Evolutionary conservation across 2,113 vertebrate genomes (phyloP).

Genomic region (Epinephelus moara): DNA sequence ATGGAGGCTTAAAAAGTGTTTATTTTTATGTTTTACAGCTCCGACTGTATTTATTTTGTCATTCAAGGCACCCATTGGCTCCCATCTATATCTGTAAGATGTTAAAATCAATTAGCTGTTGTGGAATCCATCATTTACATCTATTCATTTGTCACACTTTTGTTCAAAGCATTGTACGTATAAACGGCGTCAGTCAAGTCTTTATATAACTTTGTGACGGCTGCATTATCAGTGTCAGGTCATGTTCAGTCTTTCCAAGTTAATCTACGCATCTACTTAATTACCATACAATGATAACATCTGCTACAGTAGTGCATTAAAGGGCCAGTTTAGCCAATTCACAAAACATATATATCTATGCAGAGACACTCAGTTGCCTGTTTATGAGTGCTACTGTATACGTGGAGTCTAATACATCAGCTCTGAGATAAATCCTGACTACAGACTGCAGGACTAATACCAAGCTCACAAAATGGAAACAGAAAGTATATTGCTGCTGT

Average conservation of each 20-base stretch:
- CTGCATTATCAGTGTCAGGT: not conserved
- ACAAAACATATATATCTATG: not conserved
- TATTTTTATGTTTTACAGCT: not conserved
- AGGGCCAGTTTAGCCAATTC: not conserved
- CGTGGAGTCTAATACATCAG: not conserved
- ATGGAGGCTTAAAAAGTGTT: no score
- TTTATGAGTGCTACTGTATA: not conserved
- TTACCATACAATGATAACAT: not conserved
- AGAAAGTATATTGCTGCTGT: slow-evolving; percentile 33
- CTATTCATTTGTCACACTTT: no score
- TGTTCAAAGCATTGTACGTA: no score
- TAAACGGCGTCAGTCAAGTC: no score
- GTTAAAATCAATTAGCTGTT: not conserved
- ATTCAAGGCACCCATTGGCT: not conserved
- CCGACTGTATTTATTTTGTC: not conserved
- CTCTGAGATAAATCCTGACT: not conserved
- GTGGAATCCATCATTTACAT: not conserved
- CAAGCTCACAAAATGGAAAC: slow-evolving; percentile 26
- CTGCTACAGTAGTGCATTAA: not conserved
- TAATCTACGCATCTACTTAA: not conserved
- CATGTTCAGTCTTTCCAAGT: not conserved
- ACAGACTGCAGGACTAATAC: not conserved
- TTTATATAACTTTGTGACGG: not conserved
- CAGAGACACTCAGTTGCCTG: not conserved
- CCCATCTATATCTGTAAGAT: not conserved